Evolutionary conservation across 2,113 vertebrate genomes (phyloP), one percentile per base, ranked within the genome.

Genomic region (Strix aluco): DNA sequence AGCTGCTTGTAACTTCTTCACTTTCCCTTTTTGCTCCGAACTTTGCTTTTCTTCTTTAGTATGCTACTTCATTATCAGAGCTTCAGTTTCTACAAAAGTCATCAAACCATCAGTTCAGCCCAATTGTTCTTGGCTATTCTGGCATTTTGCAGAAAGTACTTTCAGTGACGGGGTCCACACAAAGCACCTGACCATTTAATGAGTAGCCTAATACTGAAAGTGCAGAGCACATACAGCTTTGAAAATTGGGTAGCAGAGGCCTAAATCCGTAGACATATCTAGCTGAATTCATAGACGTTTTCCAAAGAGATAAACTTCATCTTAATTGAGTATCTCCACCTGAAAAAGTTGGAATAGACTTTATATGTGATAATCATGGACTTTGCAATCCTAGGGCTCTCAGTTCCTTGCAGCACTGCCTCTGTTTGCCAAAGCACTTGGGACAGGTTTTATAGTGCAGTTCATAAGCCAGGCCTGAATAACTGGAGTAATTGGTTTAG

Each of bases 191-290:
- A 30, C 14, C 5, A 3, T 13, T 44, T 32, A 9, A 10, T 2
- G 6, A 49, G 30, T 7, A 30, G 29, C 11, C 14, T 23, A 38
- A 47, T 17, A 8, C 12, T 25, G 18, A 21, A 49, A 38, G 30
- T 5, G 5, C 30, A 55, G 59, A 44, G 46, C 30, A 34, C 1
- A 0, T 23, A 66, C 46, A 23, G 32, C 8, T 2, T 32, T 40
- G 40, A 51, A 44, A 55, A 57, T 1, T 5, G 32, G 20, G 14
- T 34, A 32, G 18, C 34, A 16, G 30, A 21, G 27, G 5, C 36
- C 25, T 52, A 7, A 14, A 46, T 58, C 34, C 38, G 15, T 67
- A 57, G 42, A 11, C 10, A 2, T 40, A 52, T n/a, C 36, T 25
- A 42, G 30, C 13, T 79, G 66, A 83, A 73, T 46, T 52, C 9